Evolutionary conservation across 2,797 vertebrate species (phyloP), one percentile per base, ranked within the genome.

Genomic region (Phaenicophaeus curvirostris): DNA sequence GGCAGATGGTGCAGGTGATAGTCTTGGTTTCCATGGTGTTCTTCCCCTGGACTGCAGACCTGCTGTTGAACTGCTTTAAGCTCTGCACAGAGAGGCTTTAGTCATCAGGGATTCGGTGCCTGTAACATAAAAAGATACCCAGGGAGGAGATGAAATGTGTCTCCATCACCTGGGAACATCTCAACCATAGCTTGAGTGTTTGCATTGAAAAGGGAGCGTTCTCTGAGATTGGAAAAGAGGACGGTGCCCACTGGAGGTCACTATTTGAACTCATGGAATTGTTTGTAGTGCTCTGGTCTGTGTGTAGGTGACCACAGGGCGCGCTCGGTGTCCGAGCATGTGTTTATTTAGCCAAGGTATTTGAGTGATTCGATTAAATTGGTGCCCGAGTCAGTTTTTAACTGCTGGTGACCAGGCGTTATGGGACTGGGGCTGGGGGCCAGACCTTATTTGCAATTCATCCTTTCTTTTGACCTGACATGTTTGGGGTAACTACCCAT

Each of bases 221-320:
- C 51, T 39, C 23, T 30, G 19, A 24, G 33, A 5, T 2, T 17
- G 48, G 78, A 27, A 65, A 30, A 46, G 33, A 61, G 48, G 46
- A 14, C 1, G 41, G 15, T 91, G 68, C 79, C 90, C 95, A 23
- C 81, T 81, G 93, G 92, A 69, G 89, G 87, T 95, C 90, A 80
- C 90, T 92, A 8, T 93, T 91, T 58, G 46, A 62, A 3, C 78
- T 89, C 16, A 0, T 30, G 78, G 37, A 85, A n/a, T 83, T 19
- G 4, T 25, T 57, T 8, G 11, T 0, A 5, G 8, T 12, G 17
- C 57, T 84, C 33, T 1, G 0, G 24, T 15, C 14, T 42, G 23
- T 8, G 11, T 44, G 83, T 12, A 20, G 78, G 66, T 69, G 71
- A 31, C 4, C 5, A 6, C 2, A 57, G 46, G 27, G 13, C 0